Conservation (phyloP, 2,797 vertebrate species). For the Taenioides sp. region DNA sequence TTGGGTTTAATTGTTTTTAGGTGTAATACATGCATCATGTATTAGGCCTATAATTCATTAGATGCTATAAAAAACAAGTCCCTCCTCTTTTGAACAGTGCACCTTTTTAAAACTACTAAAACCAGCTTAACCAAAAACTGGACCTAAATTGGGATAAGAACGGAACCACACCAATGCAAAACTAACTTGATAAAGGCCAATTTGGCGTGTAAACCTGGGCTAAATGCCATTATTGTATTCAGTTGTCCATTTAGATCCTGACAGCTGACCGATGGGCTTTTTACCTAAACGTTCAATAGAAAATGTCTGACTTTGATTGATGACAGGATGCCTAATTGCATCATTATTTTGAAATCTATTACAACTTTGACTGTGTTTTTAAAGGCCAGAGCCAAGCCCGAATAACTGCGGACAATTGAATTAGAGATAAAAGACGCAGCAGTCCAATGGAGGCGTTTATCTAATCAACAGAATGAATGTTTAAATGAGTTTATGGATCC, state of each 20-base stretch:
- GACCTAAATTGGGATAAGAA: neutral
- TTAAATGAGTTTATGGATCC: conserved; percentile 53
- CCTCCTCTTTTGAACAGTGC: neutral
- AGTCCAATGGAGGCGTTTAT: conserved; percentile 1
- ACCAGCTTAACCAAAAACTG: neutral
- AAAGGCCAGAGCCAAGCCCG: neutral
- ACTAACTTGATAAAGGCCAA: neutral
- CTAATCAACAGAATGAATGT: conserved; percentile 16
- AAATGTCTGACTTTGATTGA: conserved; percentile 25
- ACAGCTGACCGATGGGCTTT: conserved; percentile 27
- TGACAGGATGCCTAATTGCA: conserved; percentile 27
- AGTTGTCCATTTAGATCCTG: conserved; percentile 13
- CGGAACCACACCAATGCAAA: neutral
- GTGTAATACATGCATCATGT: neutral
- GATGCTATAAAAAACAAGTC: too few species aligned
- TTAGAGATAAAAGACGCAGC: conserved; percentile 30
- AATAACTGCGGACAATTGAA: conserved; percentile 4
- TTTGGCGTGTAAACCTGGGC: neutral
- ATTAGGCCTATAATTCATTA: neutral
- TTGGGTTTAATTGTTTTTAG: too few species aligned
- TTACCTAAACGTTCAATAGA: conserved; percentile 23
- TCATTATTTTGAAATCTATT: conserved; percentile 29
- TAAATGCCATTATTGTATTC: neutral
- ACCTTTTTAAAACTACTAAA: neutral
- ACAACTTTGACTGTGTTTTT: neutral